phyloP scores from a whole-genome alignment of 1,140 invertebrate species.

The Thaumatotibia leucotreta region DNA sequence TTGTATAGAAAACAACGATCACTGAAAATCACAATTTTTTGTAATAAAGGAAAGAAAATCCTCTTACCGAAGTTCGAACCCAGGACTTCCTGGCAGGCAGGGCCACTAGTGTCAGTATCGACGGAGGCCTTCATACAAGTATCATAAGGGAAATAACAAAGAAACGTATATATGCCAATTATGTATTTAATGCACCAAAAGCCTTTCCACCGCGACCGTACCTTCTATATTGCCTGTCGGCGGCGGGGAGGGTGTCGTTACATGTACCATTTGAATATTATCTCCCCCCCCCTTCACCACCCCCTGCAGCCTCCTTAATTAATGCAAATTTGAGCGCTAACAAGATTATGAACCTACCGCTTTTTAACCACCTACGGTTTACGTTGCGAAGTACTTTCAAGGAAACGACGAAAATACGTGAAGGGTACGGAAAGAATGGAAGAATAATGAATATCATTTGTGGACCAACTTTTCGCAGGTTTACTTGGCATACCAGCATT shows the following conservation, averaged over 20 bases:
- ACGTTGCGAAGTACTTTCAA: slow-evolving; percentile 45
- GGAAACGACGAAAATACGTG: background rate
- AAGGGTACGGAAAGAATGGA: slow-evolving; percentile 39
- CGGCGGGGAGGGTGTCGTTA: slow-evolving; percentile 62
- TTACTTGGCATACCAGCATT: too few relatives aligned
- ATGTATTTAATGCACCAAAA: background rate
- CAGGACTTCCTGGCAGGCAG: too few relatives aligned
- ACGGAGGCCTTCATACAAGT: too few relatives aligned
- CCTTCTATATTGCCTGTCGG: slow-evolving; percentile 68
- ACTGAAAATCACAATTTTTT: too few relatives aligned
- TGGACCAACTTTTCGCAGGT: too few relatives aligned
- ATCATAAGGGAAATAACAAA: too few relatives aligned
- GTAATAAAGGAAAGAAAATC: too few relatives aligned
- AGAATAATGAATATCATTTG: too few relatives aligned
- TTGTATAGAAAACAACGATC: too few relatives aligned
- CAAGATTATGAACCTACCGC: slow-evolving; percentile 73
- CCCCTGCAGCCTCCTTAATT: slow-evolving; percentile 69
- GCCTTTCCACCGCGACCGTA: slow-evolving; percentile 33
- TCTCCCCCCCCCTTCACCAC: slow-evolving; percentile 48
- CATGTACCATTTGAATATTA: slow-evolving; percentile 77
- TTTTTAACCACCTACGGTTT: slow-evolving; percentile 57
- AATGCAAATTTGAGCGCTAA: slow-evolving; percentile 76
- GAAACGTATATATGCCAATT: too few relatives aligned
- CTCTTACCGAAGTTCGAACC: too few relatives aligned
- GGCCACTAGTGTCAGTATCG: too few relatives aligned